A percentile compares a stretch with the other conserved stretches of the same genome.
These are phyloP conservation scores for Clarias laeviceps DNA, from an alignment of 2,797 vertebrate genomes.

Conservation along the genomic window DNA sequence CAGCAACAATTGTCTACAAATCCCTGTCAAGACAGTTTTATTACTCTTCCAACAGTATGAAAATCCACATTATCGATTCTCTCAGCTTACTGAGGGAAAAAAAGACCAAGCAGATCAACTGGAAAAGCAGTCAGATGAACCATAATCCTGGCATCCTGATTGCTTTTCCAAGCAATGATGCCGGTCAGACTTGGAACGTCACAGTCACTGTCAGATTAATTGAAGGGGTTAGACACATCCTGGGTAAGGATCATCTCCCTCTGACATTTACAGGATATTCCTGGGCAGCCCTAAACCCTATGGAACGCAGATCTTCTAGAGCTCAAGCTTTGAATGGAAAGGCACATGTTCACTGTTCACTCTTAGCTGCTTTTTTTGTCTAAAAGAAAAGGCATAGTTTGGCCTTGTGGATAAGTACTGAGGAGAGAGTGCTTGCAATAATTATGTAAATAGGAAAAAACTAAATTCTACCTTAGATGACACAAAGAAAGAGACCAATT, in stretches of 20 bases:
- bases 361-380: constrained; percentile 15
- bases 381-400: constrained; percentile 10
- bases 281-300: neutral
- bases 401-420: constrained; percentile 49
- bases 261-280: constrained; percentile 31
- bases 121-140: constrained; percentile 41
- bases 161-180: constrained; percentile 22
- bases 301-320: neutral
- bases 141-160: constrained; percentile 21
- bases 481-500: constrained; percentile 22
- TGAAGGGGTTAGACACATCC: constrained; percentile 13
- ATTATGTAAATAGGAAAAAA: constrained; percentile 13
- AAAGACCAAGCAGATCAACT: constrained; percentile 13
- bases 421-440: neutral
- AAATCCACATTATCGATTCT: constrained; percentile 30
- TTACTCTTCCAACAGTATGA: constrained; percentile 12
- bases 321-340: neutral
- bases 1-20: neutral
- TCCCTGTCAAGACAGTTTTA: neutral
- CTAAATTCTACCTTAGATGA: neutral
- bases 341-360: constrained; percentile 19
- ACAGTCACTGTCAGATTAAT: constrained; percentile 8
- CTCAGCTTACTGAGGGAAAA: neutral
- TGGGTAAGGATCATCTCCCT: constrained; percentile 33
- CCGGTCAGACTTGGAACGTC: constrained; percentile 14